Conservation (phyloP, 2,888 invertebrate species). For the Listrodromus nycthemerus region DNA sequence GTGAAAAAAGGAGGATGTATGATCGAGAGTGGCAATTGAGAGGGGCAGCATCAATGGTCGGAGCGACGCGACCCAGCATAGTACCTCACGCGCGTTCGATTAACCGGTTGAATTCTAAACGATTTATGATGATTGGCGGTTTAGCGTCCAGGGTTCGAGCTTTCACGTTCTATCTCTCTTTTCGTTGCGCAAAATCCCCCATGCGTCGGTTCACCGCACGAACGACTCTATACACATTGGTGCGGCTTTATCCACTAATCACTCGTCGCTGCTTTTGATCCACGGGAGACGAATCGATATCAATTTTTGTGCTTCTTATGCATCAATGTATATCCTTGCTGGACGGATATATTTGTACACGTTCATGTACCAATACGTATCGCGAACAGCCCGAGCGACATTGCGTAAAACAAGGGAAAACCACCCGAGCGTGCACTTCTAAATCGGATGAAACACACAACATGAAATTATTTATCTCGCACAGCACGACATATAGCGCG, state of each 20-base stretch:
- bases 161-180: not conserved
- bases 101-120: conserved; percentile 46
- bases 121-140: conserved; percentile 52
- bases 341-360: not conserved
- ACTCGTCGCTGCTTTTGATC: conserved; percentile 17
- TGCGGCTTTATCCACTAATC: conserved; percentile 21
- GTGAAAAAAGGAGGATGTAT: not conserved
- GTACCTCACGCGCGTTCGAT: conserved; percentile 36
- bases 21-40: not conserved
- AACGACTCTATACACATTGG: conserved; percentile 6
- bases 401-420: conserved; percentile 26
- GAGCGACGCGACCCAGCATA: not conserved
- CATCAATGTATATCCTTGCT: not conserved
- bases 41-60: conserved; percentile 8
- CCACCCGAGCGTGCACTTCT: conserved; percentile 4
- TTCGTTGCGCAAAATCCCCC: conserved; percentile 15
- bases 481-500: not conserved
- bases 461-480: conserved; percentile 27
- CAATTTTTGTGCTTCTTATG: conserved; percentile 1
- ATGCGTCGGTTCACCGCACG: conserved; percentile 11
- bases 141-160: conserved; percentile 16
- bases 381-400: not conserved
- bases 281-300: not conserved
- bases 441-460: conserved; percentile 7
- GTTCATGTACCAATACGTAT: not conserved